These are phyloP conservation scores for Equus przewalskii DNA, from an alignment of 2,113 vertebrate species.

Conservation along the genomic window DNA sequence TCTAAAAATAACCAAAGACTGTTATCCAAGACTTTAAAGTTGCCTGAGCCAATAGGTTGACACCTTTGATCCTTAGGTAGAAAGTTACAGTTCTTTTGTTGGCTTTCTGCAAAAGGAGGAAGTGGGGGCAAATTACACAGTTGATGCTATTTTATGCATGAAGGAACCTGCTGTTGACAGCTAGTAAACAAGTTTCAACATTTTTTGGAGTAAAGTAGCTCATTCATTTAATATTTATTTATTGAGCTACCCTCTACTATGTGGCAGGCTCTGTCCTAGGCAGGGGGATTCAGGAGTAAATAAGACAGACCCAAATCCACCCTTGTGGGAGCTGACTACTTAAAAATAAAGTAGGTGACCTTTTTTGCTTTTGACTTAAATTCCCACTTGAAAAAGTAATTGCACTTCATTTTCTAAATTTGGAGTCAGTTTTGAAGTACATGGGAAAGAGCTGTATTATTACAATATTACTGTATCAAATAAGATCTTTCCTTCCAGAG, in stretches of 20 bases:
- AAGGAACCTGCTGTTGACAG: conserved; percentile 70
- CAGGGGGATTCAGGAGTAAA: neutral
- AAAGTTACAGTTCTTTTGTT: conserved; percentile 75
- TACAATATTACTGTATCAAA: conserved; percentile 58
- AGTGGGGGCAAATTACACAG: conserved; percentile 33
- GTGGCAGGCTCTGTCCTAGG: neutral
- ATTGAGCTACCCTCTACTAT: neutral
- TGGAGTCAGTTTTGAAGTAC: conserved; percentile 75
- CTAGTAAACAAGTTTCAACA: neutral
- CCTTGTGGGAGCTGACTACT: neutral
- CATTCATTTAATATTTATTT: conserved; percentile 56
- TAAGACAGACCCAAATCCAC: neutral
- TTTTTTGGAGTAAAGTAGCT: conserved; percentile 71
- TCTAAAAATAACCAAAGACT: conserved; percentile 75
- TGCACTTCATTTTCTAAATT: conserved; percentile 70
- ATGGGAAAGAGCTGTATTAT: conserved; percentile 64
- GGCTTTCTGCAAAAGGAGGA: conserved; percentile 76
- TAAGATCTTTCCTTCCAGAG: conserved; percentile 51
- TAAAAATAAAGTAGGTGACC: conserved; percentile 29
- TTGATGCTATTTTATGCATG: conserved; percentile 53
- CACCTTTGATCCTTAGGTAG: conserved; percentile 78
- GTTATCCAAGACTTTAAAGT: conserved; percentile 74
- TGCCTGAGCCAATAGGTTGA: conserved; percentile 68
- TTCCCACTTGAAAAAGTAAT: conserved; percentile 31
- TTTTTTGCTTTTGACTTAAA: neutral